Base-by-base conservation (phyloP, 2,888 invertebrate genomes). In the Rhamphomyia laevipes region DNA sequence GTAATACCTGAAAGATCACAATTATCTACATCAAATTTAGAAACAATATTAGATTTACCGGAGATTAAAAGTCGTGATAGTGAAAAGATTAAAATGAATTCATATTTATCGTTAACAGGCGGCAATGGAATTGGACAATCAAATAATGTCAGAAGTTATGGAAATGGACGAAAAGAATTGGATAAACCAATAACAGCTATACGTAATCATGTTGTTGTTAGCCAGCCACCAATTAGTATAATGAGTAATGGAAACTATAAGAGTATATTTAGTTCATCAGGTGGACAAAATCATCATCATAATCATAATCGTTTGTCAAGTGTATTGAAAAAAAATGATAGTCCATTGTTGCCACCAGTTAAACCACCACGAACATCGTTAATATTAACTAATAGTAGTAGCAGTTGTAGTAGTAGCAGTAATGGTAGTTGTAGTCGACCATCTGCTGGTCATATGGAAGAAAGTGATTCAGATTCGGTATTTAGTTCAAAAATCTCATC, bases 401-500 rank as follows among this genome's bases (percentile, higher is more conserved):
- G n/a, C 9, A 38, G 40, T 21, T 38, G 21, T 17, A 38, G n/a
- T 11, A 38, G 40, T 21, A 45, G 27, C 15, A 41, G 16, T 5
- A 41, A 35, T 16, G 41, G 27, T 21, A 86, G 85, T 60, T 47
- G 40, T 38, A 40, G 18, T 13, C 4, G 15, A 40, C 17, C 40
- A 27, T 58, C 58, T 7, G 55, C 59, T 6, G 57, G 57, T 9
- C 58, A 57, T 15, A 49, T 59, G 23, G 65, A 65, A 53, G 68
- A 69, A 51, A 69, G 70, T 54, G 90, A 90, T 65, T 88, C 87
- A 61, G 90, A 91, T 67, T 90, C 89, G 27, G 89, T 89, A 5
- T 86, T 90, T 65, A 89, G 89, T 64, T 86, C 85, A 44, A 85
- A 85, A 57, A 82, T 86, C 47, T 88, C 86, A 42, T 87, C 89